Conservation (phyloP, 2,888 invertebrate genomes). For the Pteria penguin region DNA sequence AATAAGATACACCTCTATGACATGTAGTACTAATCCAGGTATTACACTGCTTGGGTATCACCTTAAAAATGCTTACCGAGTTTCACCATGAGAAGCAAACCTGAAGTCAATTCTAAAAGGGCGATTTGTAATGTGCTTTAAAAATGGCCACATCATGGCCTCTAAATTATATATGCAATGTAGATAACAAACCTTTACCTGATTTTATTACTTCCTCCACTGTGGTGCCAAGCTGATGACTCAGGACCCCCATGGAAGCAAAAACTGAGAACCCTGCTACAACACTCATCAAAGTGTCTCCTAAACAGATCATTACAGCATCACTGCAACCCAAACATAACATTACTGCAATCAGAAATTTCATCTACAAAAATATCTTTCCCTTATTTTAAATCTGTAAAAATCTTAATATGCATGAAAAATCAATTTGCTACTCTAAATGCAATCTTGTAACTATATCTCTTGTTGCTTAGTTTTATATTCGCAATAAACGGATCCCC, state of each 20-base stretch:
- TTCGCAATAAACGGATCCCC: too few relatives aligned
- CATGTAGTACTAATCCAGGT: too few relatives aligned
- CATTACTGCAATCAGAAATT: neutral
- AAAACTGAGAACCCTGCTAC: constrained; percentile 78
- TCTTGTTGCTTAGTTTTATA: too few relatives aligned
- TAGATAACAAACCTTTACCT: too few relatives aligned
- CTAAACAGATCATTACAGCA: constrained; percentile 72
- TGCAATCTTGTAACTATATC: neutral
- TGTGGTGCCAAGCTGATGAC: constrained; percentile 69
- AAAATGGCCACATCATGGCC: too few relatives aligned
- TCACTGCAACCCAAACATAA: constrained; percentile 64
- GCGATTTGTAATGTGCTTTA: neutral
- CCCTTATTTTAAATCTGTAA: too few relatives aligned
- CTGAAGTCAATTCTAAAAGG: too few relatives aligned
- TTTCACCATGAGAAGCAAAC: neutral
- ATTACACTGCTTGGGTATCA: neutral
- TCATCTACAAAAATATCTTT: neutral
- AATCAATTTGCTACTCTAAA: too few relatives aligned
- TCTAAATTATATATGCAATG: too few relatives aligned
- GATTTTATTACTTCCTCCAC: constrained; percentile 76
- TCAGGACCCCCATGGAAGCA: constrained; percentile 79
- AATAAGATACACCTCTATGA: too few relatives aligned
- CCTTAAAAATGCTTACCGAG: neutral
- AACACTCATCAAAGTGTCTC: constrained; percentile 75
- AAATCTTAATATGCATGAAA: too few relatives aligned